A percentile compares a stretch with the other conserved stretches of the same genome.
phyloP scores from a whole-genome alignment of 2,888 invertebrate genomes.

The Icerya purchasi region DNA sequence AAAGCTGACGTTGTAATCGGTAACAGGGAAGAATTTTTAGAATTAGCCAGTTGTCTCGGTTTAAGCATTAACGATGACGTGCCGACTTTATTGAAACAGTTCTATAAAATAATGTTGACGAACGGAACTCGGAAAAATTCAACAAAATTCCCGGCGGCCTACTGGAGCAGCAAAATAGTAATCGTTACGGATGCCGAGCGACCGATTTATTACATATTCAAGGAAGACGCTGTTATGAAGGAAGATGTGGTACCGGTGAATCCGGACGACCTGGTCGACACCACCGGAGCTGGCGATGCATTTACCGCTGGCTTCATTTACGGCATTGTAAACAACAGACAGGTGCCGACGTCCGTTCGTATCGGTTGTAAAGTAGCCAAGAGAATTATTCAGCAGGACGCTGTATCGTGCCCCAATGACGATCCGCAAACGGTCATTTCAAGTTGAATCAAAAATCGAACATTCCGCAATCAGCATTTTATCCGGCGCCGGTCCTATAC shows the following conservation, averaged over 20 bases:
- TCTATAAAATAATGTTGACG: not conserved
- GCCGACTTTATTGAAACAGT: not conserved
- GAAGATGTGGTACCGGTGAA: not conserved
- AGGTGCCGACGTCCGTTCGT: not conserved
- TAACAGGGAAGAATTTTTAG: not conserved
- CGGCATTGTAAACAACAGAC: not conserved
- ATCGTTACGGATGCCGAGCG: not conserved
- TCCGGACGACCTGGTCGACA: not conserved
- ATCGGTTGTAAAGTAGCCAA: not conserved
- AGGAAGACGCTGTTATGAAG: not conserved
- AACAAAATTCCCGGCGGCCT: not conserved
- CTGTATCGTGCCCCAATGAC: too few species aligned
- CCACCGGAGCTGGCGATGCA: not conserved
- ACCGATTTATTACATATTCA: not conserved
- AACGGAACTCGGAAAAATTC: not conserved
- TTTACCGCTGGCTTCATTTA: not conserved
- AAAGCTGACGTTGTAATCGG: not conserved
- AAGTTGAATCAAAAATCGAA: too few species aligned
- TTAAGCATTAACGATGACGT: not conserved
- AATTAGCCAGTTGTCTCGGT: not conserved
- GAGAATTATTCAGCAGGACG: not conserved
- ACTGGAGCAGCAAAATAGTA: not conserved
- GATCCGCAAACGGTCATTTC: too few species aligned
- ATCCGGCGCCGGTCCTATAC: too few species aligned
- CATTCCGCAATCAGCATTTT: too few species aligned